phyloP scores from a whole-genome alignment of 2,888 invertebrate species.

The Abrostola tripartita region DNA sequence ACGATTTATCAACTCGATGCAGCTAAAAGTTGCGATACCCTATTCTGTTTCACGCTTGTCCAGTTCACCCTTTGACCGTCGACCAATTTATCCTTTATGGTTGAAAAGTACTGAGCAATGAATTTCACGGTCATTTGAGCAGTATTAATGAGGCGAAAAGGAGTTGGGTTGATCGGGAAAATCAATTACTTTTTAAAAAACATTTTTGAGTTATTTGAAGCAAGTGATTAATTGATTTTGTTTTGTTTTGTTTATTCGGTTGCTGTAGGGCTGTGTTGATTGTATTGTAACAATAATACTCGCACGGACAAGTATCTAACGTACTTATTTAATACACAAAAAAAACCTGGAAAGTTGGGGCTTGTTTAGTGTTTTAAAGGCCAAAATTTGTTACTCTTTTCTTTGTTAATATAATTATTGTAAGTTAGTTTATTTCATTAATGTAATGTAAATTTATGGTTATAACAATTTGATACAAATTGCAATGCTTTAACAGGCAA shows the following conservation, averaged over 20 bases:
- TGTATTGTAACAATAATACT: no score
- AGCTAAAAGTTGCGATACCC: conserved; percentile 28
- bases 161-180: conserved; percentile 44
- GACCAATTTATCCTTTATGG: conserved; percentile 60
- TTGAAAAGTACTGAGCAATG: conserved; percentile 57
- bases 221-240: conserved; percentile 20
- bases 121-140: conserved; percentile 61
- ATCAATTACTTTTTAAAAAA: conserved; percentile 40
- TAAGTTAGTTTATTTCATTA: no score
- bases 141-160: conserved; percentile 54
- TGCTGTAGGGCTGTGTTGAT: no score
- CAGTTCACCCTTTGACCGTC: conserved; percentile 34
- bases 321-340: no score
- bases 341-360: no score
- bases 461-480: no score
- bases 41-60: conserved; percentile 45
- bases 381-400: no score
- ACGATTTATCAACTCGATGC: conserved; percentile 59
- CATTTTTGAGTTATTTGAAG: conserved; percentile 28
- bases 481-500: no score
- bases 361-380: no score
- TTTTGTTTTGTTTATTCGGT: conserved; percentile 7
- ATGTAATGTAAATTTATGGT: no score
- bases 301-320: no score
- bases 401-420: no score